phyloP scores from a whole-genome alignment of 2,797 vertebrate genomes.

The Pipistrellus pygmaeus region DNA sequence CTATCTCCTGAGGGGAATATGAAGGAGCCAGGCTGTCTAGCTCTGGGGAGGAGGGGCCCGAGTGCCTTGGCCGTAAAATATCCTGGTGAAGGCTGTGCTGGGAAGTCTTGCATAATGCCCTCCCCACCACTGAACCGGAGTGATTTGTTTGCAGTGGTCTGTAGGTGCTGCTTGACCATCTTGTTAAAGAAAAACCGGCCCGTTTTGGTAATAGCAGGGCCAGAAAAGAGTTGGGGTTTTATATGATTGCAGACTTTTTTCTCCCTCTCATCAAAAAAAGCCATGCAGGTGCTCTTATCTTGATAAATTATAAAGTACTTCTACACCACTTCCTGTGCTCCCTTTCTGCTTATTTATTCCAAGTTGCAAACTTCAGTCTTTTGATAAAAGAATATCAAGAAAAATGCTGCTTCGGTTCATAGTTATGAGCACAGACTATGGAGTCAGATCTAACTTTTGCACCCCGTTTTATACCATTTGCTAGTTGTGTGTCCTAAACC shows the following conservation, averaged over 20 bases:
- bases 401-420: constrained; percentile 6
- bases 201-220: constrained; percentile 56
- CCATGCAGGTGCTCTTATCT: constrained; percentile 69
- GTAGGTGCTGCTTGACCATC: constrained; percentile 67
- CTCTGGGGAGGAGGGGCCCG: constrained; percentile 79
- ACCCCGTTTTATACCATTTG: background rate
- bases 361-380: constrained; percentile 51
- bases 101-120: constrained; percentile 80
- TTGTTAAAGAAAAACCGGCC: constrained; percentile 64
- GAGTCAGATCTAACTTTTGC: background rate
- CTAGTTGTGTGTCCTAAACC: background rate
- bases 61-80: constrained; percentile 77
- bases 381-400: constrained; percentile 49
- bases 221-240: constrained; percentile 54
- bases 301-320: constrained; percentile 61
- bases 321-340: constrained; percentile 72
- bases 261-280: constrained; percentile 3
- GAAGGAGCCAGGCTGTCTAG: constrained; percentile 83
- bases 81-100: constrained; percentile 72
- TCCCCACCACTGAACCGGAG: constrained; percentile 64
- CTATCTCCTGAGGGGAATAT: constrained; percentile 83
- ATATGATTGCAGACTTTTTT: background rate
- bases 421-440: background rate
- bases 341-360: constrained; percentile 56
- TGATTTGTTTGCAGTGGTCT: constrained; percentile 73